Evolutionary conservation across 2,888 invertebrate species (phyloP).

Genomic region (Drosophila trichaetosa): DNA sequence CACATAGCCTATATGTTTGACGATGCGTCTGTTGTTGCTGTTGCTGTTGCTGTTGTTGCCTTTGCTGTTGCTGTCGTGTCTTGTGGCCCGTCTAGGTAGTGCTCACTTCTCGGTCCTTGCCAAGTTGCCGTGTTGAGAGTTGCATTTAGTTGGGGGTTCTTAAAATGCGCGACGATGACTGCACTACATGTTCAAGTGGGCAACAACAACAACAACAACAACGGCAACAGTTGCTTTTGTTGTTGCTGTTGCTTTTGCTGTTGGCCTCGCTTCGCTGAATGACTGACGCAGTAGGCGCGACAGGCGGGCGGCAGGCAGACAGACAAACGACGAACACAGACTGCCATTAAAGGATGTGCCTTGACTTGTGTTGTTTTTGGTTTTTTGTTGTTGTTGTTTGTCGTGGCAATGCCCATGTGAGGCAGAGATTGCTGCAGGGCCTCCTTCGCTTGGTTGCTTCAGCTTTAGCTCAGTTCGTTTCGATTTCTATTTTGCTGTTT

Average conservation of each 20-base stretch:
- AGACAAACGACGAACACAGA: slow-evolving; percentile 46
- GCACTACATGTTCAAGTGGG: slow-evolving; percentile 78
- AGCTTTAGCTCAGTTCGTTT: slow-evolving; percentile 49
- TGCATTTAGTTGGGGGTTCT: slow-evolving; percentile 76
- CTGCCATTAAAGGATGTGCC: slow-evolving; percentile 76
- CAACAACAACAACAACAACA: slow-evolving; percentile 53
- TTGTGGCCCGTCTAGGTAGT: slow-evolving; percentile 62
- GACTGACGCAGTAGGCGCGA: slow-evolving; percentile 59
- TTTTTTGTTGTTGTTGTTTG: slow-evolving; percentile 40
- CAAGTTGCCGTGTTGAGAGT: slow-evolving; percentile 74
- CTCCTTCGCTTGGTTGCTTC: slow-evolving; percentile 24
- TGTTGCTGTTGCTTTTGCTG: slow-evolving; percentile 32
- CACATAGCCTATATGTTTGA: slow-evolving; percentile 79
- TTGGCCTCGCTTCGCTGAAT: slow-evolving; percentile 59
- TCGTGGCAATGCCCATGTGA: slow-evolving; percentile 64
- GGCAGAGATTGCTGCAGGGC: slow-evolving; percentile 55
- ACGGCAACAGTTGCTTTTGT: not conserved
- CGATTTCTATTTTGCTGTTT: slow-evolving; percentile 78
- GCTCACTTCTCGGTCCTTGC: slow-evolving; percentile 56
- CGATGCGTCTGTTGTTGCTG: slow-evolving; percentile 68
- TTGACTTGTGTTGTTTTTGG: slow-evolving; percentile 40
- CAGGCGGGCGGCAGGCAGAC: slow-evolving; percentile 47
- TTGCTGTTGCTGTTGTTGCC: slow-evolving; percentile 15
- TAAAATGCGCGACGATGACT: slow-evolving; percentile 76
- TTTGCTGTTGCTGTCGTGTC: slow-evolving; percentile 63